Base-by-base conservation (phyloP, 2,888 invertebrate species). In the Drosophila pullipes region DNA sequence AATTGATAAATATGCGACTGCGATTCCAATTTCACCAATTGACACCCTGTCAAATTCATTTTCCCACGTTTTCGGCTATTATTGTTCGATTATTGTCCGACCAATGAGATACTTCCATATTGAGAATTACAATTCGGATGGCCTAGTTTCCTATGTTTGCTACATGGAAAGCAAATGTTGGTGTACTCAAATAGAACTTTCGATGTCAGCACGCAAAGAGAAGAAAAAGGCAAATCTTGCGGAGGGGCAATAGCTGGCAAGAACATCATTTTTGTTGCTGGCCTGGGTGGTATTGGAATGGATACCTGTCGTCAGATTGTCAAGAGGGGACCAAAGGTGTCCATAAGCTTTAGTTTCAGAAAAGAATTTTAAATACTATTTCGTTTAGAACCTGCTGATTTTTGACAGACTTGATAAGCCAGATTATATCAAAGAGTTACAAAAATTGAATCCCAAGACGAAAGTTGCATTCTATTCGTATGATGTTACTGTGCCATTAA, bases 251-350 rank as follows among this genome's bases (percentile, higher is more conserved):
- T 44, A 22, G 5, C 11, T 22, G 85, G 81, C 61, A 91, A 91
- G 73, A 83, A 90, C 68, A 74, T 91, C 0, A 80, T 89, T 37
- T 90, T 85, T 72, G 88, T 91, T n/a, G 91, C 88, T 47, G 92
- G 88, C 44, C 83, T 90, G 66, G 91, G 92, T 5, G 91, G 90
- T 35, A 90, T 92, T 71, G 92, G 86, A n/a, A 78, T 90, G 44
- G 92, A 89, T 68, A 85, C 88, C 18, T 85, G 90, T 60, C 89
- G 83, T 55, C 70, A 81, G 58, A 72, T 85, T 44, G 70, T 84
- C 50, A 81, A 78, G 49, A 60, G 63, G 7, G 66, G 79, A 41
- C 69, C 78, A 25, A 81, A 78, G 77, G 78, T 89, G 13, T 13
- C 4, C 2, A 4, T 18, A 9, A 50, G 13, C 37, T 16, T 47